phyloP scores from a whole-genome alignment of 2,113 vertebrate genomes.

The Litocranius walleri region DNA sequence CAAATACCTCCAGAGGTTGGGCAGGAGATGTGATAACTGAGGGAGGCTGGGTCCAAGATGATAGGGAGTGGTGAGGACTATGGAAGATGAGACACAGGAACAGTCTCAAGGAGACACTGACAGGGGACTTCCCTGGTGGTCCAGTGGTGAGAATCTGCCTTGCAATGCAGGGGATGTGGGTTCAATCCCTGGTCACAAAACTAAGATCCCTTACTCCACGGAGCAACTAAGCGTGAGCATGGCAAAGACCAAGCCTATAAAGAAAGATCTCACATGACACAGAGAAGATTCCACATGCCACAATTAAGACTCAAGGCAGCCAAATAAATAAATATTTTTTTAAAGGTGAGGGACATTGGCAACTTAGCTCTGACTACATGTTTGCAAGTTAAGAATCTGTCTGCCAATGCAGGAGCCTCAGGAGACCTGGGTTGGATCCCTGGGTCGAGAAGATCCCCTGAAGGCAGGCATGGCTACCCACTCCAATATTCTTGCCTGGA shows the following conservation, averaged over 20 bases:
- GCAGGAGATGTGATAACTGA: background rate
- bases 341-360: background rate
- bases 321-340: background rate
- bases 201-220: background rate
- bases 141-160: background rate
- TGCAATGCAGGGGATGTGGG: background rate
- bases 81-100: background rate
- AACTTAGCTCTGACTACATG: rapidly evolving
- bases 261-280: background rate
- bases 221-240: rapidly evolving
- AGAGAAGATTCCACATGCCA: background rate
- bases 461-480: background rate
- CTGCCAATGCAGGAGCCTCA: background rate
- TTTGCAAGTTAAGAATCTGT: background rate
- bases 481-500: background rate
- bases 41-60: background rate
- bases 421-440: background rate
- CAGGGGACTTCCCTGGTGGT: background rate
- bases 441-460: background rate
- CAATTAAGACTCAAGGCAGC: background rate
- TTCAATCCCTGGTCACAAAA: background rate
- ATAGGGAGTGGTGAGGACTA: background rate
- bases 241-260: background rate
- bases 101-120: background rate
- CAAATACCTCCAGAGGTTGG: background rate